Evolutionary conservation across 2,113 vertebrate species (phyloP).

Genomic region (human): DNA sequence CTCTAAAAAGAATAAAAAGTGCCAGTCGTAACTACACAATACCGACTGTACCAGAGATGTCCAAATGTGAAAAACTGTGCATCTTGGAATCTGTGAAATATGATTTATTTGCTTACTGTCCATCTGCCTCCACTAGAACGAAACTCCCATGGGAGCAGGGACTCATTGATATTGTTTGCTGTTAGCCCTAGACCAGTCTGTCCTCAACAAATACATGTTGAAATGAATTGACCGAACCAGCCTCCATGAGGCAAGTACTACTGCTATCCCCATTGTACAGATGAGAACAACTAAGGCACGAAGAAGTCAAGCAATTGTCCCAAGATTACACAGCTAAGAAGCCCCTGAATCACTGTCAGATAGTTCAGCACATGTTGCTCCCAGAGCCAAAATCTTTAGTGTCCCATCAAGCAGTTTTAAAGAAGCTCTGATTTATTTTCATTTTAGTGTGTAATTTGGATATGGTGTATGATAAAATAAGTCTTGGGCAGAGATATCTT

Average conservation of each 20-base stretch:
- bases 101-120: not conserved
- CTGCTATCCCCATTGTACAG: not conserved
- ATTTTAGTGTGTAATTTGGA: not conserved
- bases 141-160: not conserved
- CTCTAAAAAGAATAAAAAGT: not conserved
- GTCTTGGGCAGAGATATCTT: not conserved
- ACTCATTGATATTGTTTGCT: not conserved
- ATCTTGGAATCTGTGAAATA: not conserved
- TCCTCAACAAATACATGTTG: not conserved
- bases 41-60: not conserved
- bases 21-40: fast-evolving
- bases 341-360: not conserved
- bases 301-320: not conserved
- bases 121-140: not conserved
- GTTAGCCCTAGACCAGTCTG: not conserved
- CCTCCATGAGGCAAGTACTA: not conserved
- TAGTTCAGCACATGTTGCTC: not conserved
- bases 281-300: not conserved
- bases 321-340: not conserved
- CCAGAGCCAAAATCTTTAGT: not conserved
- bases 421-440: not conserved
- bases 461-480: not conserved
- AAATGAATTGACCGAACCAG: not conserved
- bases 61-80: not conserved
- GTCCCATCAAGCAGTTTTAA: not conserved